phyloP scores from a whole-genome alignment of 2,888 invertebrate genomes.

The Sabatieria punctata region DNA sequence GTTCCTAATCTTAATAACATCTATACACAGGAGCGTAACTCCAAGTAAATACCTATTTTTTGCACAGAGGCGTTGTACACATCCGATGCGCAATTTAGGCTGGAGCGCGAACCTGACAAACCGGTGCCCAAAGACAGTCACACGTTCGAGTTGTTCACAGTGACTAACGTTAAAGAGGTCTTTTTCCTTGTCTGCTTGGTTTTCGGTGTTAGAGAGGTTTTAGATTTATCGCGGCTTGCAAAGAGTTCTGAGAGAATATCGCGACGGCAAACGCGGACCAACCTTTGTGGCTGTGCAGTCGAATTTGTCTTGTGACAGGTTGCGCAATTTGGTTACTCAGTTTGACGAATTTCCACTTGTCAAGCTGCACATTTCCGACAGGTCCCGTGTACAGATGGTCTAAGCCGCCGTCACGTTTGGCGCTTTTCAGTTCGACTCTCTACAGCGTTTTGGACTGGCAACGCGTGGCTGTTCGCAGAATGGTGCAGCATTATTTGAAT shows the following conservation, averaged over 20 bases:
- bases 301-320: slow-evolving; percentile 37
- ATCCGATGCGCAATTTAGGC: background rate
- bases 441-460: slow-evolving; percentile 79
- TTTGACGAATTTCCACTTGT: slow-evolving; percentile 55
- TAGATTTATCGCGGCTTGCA: slow-evolving; percentile 53
- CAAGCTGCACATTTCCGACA: slow-evolving; percentile 53
- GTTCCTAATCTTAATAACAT: slow-evolving; percentile 73
- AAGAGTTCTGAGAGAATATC: slow-evolving; percentile 57
- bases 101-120: slow-evolving; percentile 40
- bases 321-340: slow-evolving; percentile 51
- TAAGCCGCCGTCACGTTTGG: background rate
- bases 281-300: slow-evolving; percentile 66
- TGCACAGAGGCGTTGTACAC: background rate
- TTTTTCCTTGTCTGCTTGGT: background rate
- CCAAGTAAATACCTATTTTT: slow-evolving; percentile 44
- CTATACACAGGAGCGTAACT: slow-evolving; percentile 57
- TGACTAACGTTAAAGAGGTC: slow-evolving; percentile 50
- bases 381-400: slow-evolving; percentile 13
- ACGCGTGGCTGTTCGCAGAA: slow-evolving; percentile 58
- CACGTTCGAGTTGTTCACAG: slow-evolving; percentile 60
- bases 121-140: slow-evolving; percentile 51
- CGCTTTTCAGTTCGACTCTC: slow-evolving; percentile 36
- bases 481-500: slow-evolving; percentile 67
- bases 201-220: background rate
- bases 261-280: slow-evolving; percentile 68